Percentiles rank a stretch among this genome's conserved stretches.
phyloP scores from a whole-genome alignment of 2,113 vertebrate genomes.

The Lanius collurio region DNA sequence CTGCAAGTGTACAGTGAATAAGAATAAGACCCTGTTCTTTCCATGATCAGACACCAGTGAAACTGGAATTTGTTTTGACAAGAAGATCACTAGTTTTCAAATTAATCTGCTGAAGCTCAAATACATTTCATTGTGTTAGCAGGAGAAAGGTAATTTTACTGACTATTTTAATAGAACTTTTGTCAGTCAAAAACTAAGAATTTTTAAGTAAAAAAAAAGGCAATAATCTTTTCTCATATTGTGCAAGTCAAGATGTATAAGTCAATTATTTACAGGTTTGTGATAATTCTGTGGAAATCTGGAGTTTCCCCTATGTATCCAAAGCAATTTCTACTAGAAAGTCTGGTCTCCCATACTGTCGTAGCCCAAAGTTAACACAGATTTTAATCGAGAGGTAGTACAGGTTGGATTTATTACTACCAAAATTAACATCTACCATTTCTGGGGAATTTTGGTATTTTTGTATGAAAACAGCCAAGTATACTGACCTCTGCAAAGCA shows the following conservation, averaged over 20 bases:
- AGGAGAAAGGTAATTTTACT: neutral
- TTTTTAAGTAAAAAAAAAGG: neutral
- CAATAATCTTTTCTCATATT: neutral
- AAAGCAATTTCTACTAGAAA: neutral
- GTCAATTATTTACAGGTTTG: neutral
- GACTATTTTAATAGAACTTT: neutral
- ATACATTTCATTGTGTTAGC: neutral
- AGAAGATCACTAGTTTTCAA: neutral
- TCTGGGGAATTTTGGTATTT: neutral
- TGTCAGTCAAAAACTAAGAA: neutral
- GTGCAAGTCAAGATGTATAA: neutral
- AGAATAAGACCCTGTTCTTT: neutral
- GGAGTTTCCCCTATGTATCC: neutral
- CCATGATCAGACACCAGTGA: neutral
- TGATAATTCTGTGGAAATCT: neutral
- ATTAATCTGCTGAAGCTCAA: neutral
- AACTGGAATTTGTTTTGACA: conserved; percentile 21
- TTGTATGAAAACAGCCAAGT: neutral
- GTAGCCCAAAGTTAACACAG: neutral
- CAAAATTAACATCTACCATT: neutral
- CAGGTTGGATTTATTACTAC: neutral
- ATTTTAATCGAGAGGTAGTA: neutral
- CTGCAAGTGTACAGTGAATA: neutral
- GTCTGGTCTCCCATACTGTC: neutral
- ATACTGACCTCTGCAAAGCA: neutral